Evolutionary conservation across 2,888 invertebrate species (phyloP).

Genomic region (Argyra leucocephala): DNA sequence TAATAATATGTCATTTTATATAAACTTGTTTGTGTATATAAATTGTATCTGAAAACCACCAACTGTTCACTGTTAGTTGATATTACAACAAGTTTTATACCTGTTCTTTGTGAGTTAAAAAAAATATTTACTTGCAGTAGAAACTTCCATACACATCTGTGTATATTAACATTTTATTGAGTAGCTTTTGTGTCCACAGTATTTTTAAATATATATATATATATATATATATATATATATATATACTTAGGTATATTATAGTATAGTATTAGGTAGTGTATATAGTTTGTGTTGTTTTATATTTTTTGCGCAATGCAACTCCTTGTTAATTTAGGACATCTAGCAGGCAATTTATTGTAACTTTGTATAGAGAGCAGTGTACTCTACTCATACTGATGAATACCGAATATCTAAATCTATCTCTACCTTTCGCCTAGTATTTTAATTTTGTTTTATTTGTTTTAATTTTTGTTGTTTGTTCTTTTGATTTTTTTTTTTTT

Average conservation of each 20-base stretch:
- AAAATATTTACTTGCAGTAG: background rate
- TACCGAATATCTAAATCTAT: too few relatives aligned
- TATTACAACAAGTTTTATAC: background rate
- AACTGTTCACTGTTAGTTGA: background rate
- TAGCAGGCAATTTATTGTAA: slow-evolving; percentile 1
- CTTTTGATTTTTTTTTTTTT: too few relatives aligned
- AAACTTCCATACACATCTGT: too few relatives aligned
- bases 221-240: too few relatives aligned
- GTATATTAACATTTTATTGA: background rate
- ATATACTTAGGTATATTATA: too few relatives aligned
- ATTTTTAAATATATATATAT: background rate
- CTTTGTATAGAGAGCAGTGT: background rate
- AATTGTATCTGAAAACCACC: background rate
- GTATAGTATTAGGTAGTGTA: too few relatives aligned
- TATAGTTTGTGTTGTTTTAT: background rate
- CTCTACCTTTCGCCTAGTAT: background rate
- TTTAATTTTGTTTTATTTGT: too few relatives aligned
- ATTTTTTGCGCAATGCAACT: slow-evolving; percentile 2
- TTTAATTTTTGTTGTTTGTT: background rate
- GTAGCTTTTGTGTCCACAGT: background rate
- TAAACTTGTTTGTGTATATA: too few relatives aligned
- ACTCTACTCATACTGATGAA: background rate
- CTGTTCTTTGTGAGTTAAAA: background rate
- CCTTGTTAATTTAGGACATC: slow-evolving; percentile 6
- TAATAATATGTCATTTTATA: too few relatives aligned